These are phyloP conservation scores for Eupithecia insigniata DNA, from an alignment of 2,888 invertebrate species.

Conservation along the genomic window DNA sequence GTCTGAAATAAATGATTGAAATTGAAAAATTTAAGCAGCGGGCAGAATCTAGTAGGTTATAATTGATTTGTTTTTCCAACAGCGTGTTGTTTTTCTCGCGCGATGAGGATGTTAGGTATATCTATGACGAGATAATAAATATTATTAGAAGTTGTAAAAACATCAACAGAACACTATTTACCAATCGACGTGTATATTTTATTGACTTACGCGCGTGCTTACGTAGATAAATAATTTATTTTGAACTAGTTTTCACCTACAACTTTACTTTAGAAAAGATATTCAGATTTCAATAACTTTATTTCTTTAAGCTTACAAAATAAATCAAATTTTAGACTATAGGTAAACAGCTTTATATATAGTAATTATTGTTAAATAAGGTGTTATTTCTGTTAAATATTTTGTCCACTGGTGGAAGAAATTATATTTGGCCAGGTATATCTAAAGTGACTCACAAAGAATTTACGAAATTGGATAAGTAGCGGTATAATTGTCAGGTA, in stretches of 20 bases:
- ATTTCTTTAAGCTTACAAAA: no score
- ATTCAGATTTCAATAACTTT: no score
- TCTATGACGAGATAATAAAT: not conserved
- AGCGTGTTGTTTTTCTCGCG: constrained; percentile 1
- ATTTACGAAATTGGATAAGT: not conserved
- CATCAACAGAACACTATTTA: constrained; percentile 2
- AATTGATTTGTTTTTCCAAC: constrained; percentile 1
- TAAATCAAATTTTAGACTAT: no score
- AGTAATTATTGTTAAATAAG: no score
- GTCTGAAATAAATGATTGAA: no score
- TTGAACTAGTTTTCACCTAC: not conserved
- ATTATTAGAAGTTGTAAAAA: constrained; percentile 5
- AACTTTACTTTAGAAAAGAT: not conserved
- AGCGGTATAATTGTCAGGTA: not conserved
- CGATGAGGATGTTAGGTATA: not conserved
- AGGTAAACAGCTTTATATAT: no score
- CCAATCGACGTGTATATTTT: constrained; percentile 4
- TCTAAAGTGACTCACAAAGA: not conserved
- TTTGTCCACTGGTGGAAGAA: no score
- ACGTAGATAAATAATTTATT: constrained; percentile 6
- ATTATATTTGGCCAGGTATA: not conserved
- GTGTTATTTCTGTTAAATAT: no score
- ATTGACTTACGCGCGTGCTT: constrained; percentile 5
- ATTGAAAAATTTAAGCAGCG: no score
- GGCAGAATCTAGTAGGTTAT: no score